Conservation (phyloP, 2,797 vertebrate genomes). For the Kryptopterus vitreolus region DNA sequence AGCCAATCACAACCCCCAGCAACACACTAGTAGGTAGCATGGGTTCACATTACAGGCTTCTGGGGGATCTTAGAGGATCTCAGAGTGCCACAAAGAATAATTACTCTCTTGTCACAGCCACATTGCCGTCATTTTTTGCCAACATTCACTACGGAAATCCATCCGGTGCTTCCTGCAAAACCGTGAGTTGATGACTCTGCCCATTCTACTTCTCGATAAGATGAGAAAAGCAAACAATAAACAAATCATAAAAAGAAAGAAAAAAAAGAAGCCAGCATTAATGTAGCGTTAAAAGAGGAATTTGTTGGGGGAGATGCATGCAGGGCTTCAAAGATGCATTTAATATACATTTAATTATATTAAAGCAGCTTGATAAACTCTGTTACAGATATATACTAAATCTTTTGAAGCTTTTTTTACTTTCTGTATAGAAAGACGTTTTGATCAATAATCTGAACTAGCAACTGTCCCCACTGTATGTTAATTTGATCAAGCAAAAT, state of each 20-base stretch:
- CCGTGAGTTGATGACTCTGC: constrained; percentile 23
- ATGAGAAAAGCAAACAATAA: not conserved
- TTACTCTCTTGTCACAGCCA: constrained; percentile 25
- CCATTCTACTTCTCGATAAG: constrained; percentile 24
- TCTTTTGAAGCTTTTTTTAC: not conserved
- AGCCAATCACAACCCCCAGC: constrained; percentile 49
- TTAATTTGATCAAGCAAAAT: not conserved
- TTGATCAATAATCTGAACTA: not conserved
- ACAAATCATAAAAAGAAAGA: not conserved
- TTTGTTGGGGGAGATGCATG: too few species aligned
- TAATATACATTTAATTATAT: not conserved
- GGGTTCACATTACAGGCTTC: constrained; percentile 37
- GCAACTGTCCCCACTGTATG: too few species aligned
- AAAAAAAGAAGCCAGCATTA: constrained; percentile 1
- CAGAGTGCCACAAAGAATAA: constrained; percentile 1
- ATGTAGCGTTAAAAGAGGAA: not conserved
- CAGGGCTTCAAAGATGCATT: not conserved
- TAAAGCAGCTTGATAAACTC: not conserved
- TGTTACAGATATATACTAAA: not conserved
- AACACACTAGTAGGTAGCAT: constrained; percentile 39
- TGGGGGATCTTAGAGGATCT: constrained; percentile 32
- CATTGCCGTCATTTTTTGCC: constrained; percentile 36
- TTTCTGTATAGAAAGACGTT: not conserved
- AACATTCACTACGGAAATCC: constrained; percentile 29
- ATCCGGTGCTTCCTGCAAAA: constrained; percentile 1